Conservation (phyloP, 2,888 invertebrate species). For the Dolomedes plantarius region DNA sequence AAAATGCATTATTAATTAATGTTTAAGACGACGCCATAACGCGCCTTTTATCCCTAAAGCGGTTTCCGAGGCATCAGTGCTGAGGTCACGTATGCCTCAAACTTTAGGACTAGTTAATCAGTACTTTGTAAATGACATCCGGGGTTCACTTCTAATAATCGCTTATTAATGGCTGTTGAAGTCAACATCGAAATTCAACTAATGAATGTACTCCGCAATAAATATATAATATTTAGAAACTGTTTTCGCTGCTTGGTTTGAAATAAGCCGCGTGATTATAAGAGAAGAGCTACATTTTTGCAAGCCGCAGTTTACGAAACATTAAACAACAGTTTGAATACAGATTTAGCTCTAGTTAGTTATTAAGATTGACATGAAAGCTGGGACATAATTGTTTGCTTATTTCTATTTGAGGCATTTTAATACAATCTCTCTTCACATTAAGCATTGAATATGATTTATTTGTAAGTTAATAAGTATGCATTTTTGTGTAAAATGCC, state of each 20-base stretch:
- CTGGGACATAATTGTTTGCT: too few species aligned
- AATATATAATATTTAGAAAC: constrained; percentile 45
- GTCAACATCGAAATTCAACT: constrained; percentile 25
- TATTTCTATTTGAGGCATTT: too few species aligned
- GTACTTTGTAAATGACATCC: constrained; percentile 36
- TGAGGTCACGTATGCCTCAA: constrained; percentile 14
- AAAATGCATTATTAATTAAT: constrained; percentile 67
- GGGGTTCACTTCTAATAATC: constrained; percentile 55
- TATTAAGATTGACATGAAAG: too few species aligned
- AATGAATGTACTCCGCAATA: constrained; percentile 37
- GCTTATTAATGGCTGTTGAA: constrained; percentile 62
- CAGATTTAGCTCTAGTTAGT: too few species aligned
- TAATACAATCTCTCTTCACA: too few species aligned
- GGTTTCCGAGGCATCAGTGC: constrained; percentile 36
- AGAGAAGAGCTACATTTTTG: background rate
- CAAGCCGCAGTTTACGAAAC: too few species aligned
- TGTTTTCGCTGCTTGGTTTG: constrained; percentile 1
- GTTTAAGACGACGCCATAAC: constrained; percentile 59
- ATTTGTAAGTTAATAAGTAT: too few species aligned
- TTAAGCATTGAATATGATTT: too few species aligned
- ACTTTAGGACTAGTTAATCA: constrained; percentile 45
- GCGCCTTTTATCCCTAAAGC: constrained; percentile 64
- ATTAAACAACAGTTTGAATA: too few species aligned
- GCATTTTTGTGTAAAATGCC: too few species aligned
- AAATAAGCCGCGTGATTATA: background rate